A percentile compares a stretch with the other conserved stretches of the same genome.
phyloP scores from a whole-genome alignment of 2,113 vertebrate genomes.

The Cyanocitta stelleri region DNA sequence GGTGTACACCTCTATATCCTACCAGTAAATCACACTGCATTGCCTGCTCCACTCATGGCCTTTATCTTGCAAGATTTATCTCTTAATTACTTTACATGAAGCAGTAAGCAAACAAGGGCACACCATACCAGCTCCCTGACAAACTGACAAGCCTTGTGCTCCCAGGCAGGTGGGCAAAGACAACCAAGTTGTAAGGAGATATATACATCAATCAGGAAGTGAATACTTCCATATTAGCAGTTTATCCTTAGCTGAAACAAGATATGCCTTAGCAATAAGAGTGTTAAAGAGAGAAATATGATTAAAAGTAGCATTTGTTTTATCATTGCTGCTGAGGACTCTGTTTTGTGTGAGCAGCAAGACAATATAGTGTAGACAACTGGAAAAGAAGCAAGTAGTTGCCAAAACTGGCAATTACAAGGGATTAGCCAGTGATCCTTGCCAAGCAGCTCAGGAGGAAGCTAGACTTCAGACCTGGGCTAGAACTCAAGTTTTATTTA shows the following conservation, averaged over 20 bases:
- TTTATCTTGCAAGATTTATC: not conserved
- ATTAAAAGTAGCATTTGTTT: not conserved
- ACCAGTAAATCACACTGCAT: not conserved
- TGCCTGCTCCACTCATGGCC: not conserved
- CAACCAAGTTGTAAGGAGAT: accelerated
- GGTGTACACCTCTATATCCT: not conserved
- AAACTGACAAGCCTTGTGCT: not conserved
- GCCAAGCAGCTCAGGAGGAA: not conserved
- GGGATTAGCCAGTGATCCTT: not conserved
- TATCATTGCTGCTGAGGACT: not conserved
- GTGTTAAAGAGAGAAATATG: not conserved
- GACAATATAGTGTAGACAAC: not conserved
- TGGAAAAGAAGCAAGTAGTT: not conserved
- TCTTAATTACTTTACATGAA: not conserved
- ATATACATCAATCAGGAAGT: not conserved
- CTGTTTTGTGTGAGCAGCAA: not conserved
- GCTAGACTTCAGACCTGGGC: not conserved
- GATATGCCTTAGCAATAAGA: not conserved
- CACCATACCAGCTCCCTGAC: not conserved
- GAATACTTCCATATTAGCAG: not conserved
- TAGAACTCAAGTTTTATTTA: not conserved
- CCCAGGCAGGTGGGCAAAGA: not conserved
- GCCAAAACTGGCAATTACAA: not conserved
- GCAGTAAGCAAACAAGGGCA: not conserved
- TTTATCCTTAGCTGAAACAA: not conserved